phyloP scores from a whole-genome alignment of 2,113 vertebrate genomes.

The Martes martes region DNA sequence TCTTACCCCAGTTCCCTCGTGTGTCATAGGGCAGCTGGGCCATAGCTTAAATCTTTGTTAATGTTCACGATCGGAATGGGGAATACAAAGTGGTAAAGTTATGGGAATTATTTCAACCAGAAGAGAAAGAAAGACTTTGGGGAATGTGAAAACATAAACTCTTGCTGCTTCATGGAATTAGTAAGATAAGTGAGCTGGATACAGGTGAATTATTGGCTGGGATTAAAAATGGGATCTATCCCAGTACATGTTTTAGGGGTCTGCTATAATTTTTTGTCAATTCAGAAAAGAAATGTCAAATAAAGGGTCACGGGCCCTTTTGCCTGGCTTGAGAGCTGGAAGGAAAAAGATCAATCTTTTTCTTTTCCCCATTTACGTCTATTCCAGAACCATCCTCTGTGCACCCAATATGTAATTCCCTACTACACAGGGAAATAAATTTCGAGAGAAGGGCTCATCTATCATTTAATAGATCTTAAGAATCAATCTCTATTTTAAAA shows the following conservation, averaged over 20 bases:
- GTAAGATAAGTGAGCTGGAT: not conserved
- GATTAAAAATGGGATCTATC: not conserved
- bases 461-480: not conserved
- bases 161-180: not conserved
- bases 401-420: not conserved
- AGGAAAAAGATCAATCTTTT: not conserved
- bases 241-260: not conserved
- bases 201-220: not conserved
- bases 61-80: not conserved
- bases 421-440: not conserved
- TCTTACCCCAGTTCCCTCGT: not conserved
- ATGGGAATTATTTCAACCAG: not conserved
- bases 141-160: not conserved
- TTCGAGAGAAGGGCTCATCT: not conserved
- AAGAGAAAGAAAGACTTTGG: not conserved
- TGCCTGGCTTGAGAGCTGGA: not conserved
- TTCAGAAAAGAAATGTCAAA: slow-evolving; percentile 2
- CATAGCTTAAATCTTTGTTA: not conserved
- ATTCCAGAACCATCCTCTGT: not conserved
- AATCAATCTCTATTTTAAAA: not conserved
- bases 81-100: not conserved
- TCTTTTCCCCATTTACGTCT: not conserved
- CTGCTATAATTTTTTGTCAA: not conserved
- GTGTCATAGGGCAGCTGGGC: not conserved
- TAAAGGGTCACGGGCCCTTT: not conserved